phyloP scores from a whole-genome alignment of 2,113 vertebrate species.

The Microcebus ravelobensis region DNA sequence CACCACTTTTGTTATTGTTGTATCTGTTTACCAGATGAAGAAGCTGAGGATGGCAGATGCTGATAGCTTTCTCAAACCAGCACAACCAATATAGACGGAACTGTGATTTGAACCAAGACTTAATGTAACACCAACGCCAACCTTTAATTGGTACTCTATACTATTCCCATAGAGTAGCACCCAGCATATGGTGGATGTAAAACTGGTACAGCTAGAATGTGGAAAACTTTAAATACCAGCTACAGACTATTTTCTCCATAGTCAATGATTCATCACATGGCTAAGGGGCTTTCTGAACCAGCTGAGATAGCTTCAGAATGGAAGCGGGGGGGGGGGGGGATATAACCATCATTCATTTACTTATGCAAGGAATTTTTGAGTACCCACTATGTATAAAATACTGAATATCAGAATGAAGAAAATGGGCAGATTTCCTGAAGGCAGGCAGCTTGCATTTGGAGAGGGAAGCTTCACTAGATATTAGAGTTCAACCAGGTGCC shows the following conservation, averaged over 20 bases:
- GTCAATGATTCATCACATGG: neutral
- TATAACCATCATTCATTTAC: neutral
- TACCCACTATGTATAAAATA: neutral
- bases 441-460: neutral
- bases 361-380: neutral
- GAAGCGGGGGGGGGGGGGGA: fast-evolving
- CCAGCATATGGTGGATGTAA: fast-evolving
- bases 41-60: neutral
- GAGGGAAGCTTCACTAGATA: neutral
- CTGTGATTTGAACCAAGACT: neutral
- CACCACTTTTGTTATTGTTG: neutral
- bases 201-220: fast-evolving
- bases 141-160: too few relatives aligned
- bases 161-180: fast-evolving
- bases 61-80: neutral
- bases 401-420: neutral
- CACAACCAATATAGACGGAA: fast-evolving
- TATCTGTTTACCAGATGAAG: neutral
- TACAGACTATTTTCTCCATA: neutral
- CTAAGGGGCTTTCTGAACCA: neutral
- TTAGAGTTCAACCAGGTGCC: neutral
- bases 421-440: neutral
- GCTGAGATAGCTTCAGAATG: neutral
- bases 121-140: fast-evolving
- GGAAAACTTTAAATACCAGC: neutral